These are phyloP conservation scores for Euphonia xanthogaster DNA, from an alignment of 2,797 vertebrate species.

Conservation along the genomic window DNA sequence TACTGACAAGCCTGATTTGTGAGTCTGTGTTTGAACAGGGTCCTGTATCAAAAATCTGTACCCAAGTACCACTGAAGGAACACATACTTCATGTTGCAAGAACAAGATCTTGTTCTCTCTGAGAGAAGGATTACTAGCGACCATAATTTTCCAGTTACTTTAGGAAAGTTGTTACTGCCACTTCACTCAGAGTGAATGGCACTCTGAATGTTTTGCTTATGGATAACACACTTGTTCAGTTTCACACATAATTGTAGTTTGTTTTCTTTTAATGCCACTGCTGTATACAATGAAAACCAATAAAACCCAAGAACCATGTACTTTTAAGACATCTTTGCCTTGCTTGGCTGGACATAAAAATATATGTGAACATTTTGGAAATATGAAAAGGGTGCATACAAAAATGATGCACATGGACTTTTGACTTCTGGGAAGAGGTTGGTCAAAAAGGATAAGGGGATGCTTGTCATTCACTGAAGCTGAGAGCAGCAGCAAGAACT, in stretches of 20 bases:
- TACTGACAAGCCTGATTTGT: not conserved
- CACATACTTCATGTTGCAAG: not conserved
- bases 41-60: not conserved
- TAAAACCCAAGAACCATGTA: not conserved
- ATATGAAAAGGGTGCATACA: not conserved
- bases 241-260: accelerated
- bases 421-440: not conserved
- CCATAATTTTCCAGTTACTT: not conserved
- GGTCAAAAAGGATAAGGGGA: not conserved
- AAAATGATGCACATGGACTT: not conserved
- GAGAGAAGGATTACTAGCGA: not conserved
- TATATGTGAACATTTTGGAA: accelerated
- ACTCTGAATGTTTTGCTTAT: too few relatives aligned
- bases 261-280: not conserved
- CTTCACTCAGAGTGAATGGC: not conserved
- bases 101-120: not conserved
- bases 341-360: not conserved
- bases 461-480: not conserved
- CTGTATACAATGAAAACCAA: not conserved
- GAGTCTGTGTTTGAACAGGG: not conserved
- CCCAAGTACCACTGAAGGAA: not conserved
- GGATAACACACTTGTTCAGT: not conserved
- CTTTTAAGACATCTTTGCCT: not conserved
- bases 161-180: not conserved
- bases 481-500: not conserved